These are phyloP conservation scores for Lutraria rhynchaena DNA, from an alignment of 1,140 invertebrate species.

Conservation along the genomic window DNA sequence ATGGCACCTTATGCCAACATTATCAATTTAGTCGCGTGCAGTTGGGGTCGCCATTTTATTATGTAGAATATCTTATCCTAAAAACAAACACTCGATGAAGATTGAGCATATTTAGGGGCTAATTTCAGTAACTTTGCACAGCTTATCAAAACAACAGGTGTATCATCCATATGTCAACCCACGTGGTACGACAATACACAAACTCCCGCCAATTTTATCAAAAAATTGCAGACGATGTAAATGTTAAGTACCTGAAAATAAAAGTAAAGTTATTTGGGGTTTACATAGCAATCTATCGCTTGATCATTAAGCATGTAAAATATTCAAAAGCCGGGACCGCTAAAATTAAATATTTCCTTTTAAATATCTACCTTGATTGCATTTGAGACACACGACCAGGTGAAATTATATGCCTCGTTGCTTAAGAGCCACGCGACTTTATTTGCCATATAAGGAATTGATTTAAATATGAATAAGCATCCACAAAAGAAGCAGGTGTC, in stretches of 20 bases:
- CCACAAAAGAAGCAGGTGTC: constrained; percentile 53
- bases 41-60: neutral
- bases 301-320: constrained; percentile 23
- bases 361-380: constrained; percentile 39
- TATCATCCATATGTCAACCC: constrained; percentile 50
- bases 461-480: constrained; percentile 58
- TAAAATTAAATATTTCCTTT: constrained; percentile 15
- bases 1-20: neutral
- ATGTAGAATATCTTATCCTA: neutral
- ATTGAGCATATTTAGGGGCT: constrained; percentile 12
- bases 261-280: constrained; percentile 7
- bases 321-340: neutral
- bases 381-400: constrained; percentile 49
- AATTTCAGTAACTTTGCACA: constrained; percentile 14
- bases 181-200: constrained; percentile 54
- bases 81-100: constrained; percentile 37
- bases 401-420: constrained; percentile 55
- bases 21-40: constrained; percentile 17
- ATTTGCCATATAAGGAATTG: constrained; percentile 52
- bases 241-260: neutral
- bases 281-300: constrained; percentile 15
- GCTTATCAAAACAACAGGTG: constrained; percentile 58
- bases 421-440: constrained; percentile 58
- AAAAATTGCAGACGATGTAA: constrained; percentile 33
- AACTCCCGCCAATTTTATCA: constrained; percentile 54